Conservation (phyloP, 2,113 vertebrate species). For the Cynocephalus volans region DNA sequence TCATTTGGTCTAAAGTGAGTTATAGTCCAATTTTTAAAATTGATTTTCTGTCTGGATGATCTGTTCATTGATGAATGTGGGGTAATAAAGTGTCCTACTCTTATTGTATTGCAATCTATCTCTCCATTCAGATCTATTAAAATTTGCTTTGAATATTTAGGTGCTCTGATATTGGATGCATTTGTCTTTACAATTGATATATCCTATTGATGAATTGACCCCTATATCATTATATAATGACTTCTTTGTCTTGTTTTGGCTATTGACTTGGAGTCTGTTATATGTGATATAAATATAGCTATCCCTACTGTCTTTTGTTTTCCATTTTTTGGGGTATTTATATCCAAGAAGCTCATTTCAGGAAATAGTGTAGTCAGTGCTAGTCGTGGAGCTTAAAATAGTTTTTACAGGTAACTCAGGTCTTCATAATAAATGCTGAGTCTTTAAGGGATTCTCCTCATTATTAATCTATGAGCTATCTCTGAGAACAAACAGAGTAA, state of each 20-base stretch:
- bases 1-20: background rate
- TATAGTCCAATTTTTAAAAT: background rate
- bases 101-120: background rate
- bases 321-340: background rate
- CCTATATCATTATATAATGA: background rate
- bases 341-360: too few species aligned
- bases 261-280: background rate
- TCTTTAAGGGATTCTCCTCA: background rate
- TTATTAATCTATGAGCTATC: conserved; percentile 37
- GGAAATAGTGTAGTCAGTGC: too few species aligned
- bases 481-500: conserved; percentile 4
- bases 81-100: background rate
- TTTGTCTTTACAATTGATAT: background rate
- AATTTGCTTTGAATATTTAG: background rate
- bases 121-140: background rate
- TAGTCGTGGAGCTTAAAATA: background rate
- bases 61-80: background rate
- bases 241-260: background rate
- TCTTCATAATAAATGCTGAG: conserved; percentile 12
- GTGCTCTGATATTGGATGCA: background rate
- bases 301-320: background rate
- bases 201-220: background rate
- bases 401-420: background rate
- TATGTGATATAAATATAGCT: background rate
- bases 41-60: background rate